Evolutionary conservation across 2,888 invertebrate genomes (phyloP).

Genomic region (Drosophila helvetica): DNA sequence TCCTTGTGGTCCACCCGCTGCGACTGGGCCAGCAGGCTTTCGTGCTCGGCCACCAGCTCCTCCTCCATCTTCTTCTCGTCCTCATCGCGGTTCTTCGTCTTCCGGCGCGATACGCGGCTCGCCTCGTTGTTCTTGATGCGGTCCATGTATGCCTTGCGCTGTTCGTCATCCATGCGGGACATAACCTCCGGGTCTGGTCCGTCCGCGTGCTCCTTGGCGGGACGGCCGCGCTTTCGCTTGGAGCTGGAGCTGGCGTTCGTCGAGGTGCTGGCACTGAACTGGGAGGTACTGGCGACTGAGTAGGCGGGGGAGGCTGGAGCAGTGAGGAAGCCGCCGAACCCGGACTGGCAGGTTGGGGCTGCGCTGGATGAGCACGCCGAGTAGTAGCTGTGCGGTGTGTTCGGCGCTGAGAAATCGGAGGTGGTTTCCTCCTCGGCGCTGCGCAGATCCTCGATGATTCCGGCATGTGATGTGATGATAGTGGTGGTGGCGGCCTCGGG

Average conservation of each 20-base stretch:
- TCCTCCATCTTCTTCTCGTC: conserved; percentile 64
- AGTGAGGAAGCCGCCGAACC: conserved; percentile 55
- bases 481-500: conserved; percentile 15
- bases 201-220: conserved; percentile 81
- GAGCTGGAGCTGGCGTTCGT: conserved; percentile 2
- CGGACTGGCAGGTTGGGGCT: conserved; percentile 59
- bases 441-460: conserved; percentile 47
- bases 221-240: conserved; percentile 79
- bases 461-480: conserved; percentile 27
- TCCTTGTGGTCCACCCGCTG: not conserved
- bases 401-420: conserved; percentile 62
- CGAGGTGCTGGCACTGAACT: conserved; percentile 46
- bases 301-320: conserved; percentile 69
- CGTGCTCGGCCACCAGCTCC: conserved; percentile 30
- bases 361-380: conserved; percentile 54
- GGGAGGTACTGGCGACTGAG: conserved; percentile 65
- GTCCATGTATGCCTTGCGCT: conserved; percentile 74
- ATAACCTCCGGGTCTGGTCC: conserved; percentile 73
- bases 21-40: conserved; percentile 19
- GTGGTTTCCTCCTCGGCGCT: conserved; percentile 51
- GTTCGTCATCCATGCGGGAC: conserved; percentile 62
- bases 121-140: conserved; percentile 82
- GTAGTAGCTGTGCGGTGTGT: conserved; percentile 70
- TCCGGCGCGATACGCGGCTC: conserved; percentile 80
- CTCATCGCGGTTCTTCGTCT: conserved; percentile 80